Conservation (phyloP, 2,113 vertebrate species). For the Pterocles gutturalis region DNA sequence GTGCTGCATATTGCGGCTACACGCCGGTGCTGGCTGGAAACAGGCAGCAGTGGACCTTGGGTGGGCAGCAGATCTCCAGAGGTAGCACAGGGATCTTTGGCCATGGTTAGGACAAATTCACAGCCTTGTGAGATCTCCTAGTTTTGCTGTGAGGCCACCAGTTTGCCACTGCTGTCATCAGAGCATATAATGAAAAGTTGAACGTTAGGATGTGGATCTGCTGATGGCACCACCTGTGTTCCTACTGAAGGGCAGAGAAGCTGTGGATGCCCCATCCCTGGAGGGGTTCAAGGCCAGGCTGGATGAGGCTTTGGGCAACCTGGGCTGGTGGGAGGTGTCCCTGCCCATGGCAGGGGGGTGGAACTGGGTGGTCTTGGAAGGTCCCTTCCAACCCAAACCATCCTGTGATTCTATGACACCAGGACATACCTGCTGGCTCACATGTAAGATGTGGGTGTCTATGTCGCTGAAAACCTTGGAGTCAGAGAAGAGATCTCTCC, state of each 20-base stretch:
- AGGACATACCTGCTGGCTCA: slow-evolving; percentile 75
- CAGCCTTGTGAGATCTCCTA: not conserved
- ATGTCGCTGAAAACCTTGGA: slow-evolving; percentile 63
- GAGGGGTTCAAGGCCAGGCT: no score
- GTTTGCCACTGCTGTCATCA: not conserved
- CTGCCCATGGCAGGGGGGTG: no score
- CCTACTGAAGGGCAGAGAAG: not conserved
- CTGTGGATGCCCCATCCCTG: no score
- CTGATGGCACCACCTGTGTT: not conserved
- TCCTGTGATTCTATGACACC: not conserved
- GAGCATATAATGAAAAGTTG: not conserved
- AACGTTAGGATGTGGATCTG: not conserved
- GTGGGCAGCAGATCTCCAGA: not conserved
- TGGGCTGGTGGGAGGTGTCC: no score
- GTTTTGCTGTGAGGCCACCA: not conserved
- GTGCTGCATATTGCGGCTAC: not conserved
- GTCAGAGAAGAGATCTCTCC: slow-evolving; percentile 76
- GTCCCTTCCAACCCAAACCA: no score
- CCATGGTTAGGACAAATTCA: not conserved
- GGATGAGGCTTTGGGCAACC: no score
- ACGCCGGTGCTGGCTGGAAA: not conserved
- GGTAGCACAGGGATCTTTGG: not conserved
- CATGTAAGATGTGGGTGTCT: slow-evolving; percentile 67
- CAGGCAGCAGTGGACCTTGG: not conserved
- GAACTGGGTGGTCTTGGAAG: no score